Evolutionary conservation across 2,888 invertebrate species (phyloP).

Genomic region (Tenthredo notha): DNA sequence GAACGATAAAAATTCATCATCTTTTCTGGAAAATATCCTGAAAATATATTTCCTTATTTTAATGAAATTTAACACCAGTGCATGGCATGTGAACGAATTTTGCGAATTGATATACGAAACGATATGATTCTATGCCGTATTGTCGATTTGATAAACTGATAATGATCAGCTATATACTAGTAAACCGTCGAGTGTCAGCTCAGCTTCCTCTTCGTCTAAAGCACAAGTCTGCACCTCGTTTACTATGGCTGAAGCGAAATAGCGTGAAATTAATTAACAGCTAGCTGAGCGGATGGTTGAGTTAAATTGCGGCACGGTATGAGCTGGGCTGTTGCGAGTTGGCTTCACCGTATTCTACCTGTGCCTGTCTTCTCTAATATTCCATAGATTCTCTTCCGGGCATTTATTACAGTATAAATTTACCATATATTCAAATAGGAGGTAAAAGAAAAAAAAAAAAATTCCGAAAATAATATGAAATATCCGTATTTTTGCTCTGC

Average conservation of each 20-base stretch:
- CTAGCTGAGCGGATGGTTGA: constrained; percentile 44
- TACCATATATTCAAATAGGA: not conserved
- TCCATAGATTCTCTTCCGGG: not conserved
- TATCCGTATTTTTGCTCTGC: not conserved
- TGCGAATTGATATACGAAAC: not conserved
- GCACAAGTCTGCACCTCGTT: constrained; percentile 45
- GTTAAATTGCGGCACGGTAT: constrained; percentile 30
- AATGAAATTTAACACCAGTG: not conserved
- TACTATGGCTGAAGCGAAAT: constrained; percentile 34
- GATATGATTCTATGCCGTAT: not conserved
- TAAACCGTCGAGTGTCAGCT: constrained; percentile 27
- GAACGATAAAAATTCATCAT: not conserved
- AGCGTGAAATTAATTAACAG: constrained; percentile 51
- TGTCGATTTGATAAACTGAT: constrained; percentile 15
- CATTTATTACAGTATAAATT: not conserved
- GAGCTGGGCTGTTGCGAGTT: constrained; percentile 15
- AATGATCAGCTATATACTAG: constrained; percentile 3
- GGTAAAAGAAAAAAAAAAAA: no score
- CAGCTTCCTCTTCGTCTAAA: constrained; percentile 31
- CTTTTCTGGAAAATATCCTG: no score
- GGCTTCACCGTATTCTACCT: constrained; percentile 2
- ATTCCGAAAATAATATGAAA: not conserved
- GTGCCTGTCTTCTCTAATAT: not conserved
- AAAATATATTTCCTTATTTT: not conserved
- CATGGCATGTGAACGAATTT: not conserved